Percentiles rank a stretch among this genome's conserved stretches.
These are phyloP conservation scores for Ciconia stormi DNA, from an alignment of 2,113 vertebrate genomes.

Conservation along the genomic window DNA sequence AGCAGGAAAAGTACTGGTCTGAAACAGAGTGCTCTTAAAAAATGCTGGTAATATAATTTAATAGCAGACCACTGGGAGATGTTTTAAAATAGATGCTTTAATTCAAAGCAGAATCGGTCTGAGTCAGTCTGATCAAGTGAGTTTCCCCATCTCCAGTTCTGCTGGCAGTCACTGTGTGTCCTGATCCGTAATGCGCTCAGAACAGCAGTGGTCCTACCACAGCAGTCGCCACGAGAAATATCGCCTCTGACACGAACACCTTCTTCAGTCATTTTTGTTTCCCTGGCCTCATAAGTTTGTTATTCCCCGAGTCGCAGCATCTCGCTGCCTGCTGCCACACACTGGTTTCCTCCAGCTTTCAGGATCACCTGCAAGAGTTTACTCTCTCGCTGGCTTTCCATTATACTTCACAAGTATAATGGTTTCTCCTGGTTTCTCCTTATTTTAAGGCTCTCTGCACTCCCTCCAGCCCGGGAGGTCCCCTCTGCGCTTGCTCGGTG, in stretches of 20 bases:
- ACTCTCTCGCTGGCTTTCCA: neutral
- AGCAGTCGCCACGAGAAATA: rapidly evolving
- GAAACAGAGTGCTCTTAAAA: neutral
- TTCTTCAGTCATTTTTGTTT: neutral
- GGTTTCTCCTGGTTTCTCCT: neutral
- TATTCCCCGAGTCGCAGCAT: neutral
- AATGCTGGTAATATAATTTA: neutral
- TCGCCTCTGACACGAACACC: rapidly evolving
- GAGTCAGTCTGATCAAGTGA: neutral
- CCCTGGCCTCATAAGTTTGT: rapidly evolving
- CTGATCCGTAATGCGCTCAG: rapidly evolving
- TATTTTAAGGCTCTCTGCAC: neutral
- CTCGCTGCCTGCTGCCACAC: neutral
- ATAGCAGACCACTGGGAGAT: neutral
- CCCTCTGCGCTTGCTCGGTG: neutral
- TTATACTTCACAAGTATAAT: neutral
- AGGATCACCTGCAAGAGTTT: neutral
- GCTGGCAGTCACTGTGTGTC: neutral
- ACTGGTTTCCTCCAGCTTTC: neutral
- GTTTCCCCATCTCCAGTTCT: neutral
- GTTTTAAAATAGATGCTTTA: constrained; percentile 45
- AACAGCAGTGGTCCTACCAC: neutral
- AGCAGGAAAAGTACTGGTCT: neutral
- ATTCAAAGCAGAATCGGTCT: constrained; percentile 19
- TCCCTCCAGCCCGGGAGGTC: neutral